These are phyloP conservation scores for Minunthozetes semirufus DNA, from an alignment of 2,888 invertebrate genomes.

Conservation along the genomic window DNA sequence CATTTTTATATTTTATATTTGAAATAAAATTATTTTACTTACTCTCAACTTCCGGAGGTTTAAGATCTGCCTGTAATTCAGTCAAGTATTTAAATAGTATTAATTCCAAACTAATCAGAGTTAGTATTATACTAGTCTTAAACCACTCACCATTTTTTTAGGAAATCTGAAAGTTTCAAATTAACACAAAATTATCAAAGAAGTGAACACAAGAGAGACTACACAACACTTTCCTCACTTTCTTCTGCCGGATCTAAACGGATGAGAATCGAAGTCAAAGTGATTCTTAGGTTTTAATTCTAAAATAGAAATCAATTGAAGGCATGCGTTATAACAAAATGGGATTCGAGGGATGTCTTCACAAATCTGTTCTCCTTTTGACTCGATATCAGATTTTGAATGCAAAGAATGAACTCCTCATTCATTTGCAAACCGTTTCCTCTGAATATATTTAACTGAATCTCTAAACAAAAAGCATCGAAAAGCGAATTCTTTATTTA, in stretches of 20 bases:
- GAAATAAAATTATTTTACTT: constrained; percentile 38
- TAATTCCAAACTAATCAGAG: not conserved
- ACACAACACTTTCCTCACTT: not conserved
- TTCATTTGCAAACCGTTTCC: no score
- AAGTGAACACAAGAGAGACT: not conserved
- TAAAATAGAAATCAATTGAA: not conserved
- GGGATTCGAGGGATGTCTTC: no score
- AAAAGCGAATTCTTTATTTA: no score
- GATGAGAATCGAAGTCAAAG: not conserved
- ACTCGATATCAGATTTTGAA: no score
- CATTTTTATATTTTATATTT: no score
- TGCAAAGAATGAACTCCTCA: no score
- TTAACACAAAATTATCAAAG: not conserved
- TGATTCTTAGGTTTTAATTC: not conserved
- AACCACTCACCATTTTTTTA: constrained; percentile 26
- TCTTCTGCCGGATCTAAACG: not conserved
- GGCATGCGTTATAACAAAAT: not conserved
- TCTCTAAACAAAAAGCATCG: no score
- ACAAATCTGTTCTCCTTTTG: no score
- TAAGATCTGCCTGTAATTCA: constrained; percentile 42
- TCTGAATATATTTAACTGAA: no score
- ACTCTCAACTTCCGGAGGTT: constrained; percentile 44
- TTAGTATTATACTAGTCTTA: not conserved
- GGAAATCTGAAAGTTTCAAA: not conserved
- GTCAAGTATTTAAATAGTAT: not conserved